Base-by-base conservation (phyloP, 2,113 vertebrate genomes). In the Halcyon senegalensis region DNA sequence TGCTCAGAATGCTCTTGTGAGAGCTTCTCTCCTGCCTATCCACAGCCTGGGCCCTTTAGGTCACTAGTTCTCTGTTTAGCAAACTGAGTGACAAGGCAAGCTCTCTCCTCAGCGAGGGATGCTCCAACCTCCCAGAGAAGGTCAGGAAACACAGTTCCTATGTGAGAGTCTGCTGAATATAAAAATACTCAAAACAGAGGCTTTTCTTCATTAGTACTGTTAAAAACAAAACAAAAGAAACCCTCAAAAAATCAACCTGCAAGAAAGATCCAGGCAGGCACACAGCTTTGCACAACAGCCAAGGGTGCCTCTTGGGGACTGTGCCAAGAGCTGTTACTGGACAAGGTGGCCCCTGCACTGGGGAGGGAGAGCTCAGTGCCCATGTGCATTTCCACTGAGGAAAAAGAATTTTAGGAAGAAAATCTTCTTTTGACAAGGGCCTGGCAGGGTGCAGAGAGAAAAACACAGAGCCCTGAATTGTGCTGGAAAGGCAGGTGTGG, bases 1-100 rank as follows among this genome's bases (percentile, higher is more conserved):
- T 76, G 50, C 67, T 76, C 18, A 70, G 63, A 62, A 39, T 0
- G 0, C 15, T 82, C 30, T 27, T 1, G 0, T 33, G 74, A 68
- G 48, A 84, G 4, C 21, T 43, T 37, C 27, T 59, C 25, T 73
- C 67, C 33, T 53, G 7, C 21, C 27, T 27, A 46, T 21, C 41
- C 30, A 35, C 51, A 92, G 33, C 30, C 63, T 0, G 0, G 48
- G 69, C 51, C 51, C 68, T 89, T 69, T 48, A 64, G 55, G 85
- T 88, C 2, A 0, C 53, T 73, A 70, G 27, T 37, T 89, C 50
- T 79, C n/a, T 77, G 73, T 72, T 59, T 91, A 74, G 78, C 51
- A 53, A 1, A 1, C 31, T 55, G 63, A 33, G 58, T 87, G 62
- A 24, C 66, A 85, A n/a, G 33, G 28, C 24, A 28, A 83, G 33